Conservation (phyloP, 2,113 vertebrate genomes). For the Lophius piscatorius region DNA sequence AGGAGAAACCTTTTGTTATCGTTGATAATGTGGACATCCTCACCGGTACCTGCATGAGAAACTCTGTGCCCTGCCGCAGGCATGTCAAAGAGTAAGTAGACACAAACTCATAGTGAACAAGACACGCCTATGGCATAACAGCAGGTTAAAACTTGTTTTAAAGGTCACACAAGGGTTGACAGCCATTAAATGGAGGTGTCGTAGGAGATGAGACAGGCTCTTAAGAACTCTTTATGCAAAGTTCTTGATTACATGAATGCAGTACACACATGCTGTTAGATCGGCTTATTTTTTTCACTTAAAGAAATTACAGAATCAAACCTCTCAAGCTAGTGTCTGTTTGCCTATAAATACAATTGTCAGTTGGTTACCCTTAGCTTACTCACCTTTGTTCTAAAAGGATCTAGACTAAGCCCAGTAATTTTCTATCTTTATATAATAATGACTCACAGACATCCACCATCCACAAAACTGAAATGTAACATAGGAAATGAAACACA, state of each 20-base stretch:
- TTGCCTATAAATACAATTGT: slow-evolving; percentile 40
- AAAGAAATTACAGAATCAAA: slow-evolving; percentile 3
- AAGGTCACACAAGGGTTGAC: too few relatives aligned
- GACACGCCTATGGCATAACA: too few relatives aligned
- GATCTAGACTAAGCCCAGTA: slow-evolving; percentile 57
- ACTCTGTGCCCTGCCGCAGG: slow-evolving; percentile 94
- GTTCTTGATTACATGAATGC: not conserved
- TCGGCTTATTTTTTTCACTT: not conserved
- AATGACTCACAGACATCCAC: slow-evolving; percentile 60
- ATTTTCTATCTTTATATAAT: slow-evolving; percentile 61
- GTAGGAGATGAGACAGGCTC: not conserved
- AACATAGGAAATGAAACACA: slow-evolving; percentile 1
- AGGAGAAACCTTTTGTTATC: slow-evolving; percentile 96
- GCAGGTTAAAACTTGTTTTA: too few relatives aligned
- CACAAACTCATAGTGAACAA: too few relatives aligned
- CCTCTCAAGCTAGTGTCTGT: slow-evolving; percentile 9
- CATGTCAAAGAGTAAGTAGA: slow-evolving; percentile 91
- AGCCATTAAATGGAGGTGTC: not conserved
- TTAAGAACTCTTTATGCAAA: too few relatives aligned
- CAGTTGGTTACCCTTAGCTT: slow-evolving; percentile 44
- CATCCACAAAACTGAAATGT: slow-evolving; percentile 27
- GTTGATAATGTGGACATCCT: slow-evolving; percentile 96
- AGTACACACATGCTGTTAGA: not conserved
- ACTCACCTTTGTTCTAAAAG: slow-evolving; percentile 42
- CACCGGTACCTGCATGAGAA: slow-evolving; percentile 94